Conservation (phyloP, 2,888 invertebrate genomes). For the Abrostola triplasia region DNA sequence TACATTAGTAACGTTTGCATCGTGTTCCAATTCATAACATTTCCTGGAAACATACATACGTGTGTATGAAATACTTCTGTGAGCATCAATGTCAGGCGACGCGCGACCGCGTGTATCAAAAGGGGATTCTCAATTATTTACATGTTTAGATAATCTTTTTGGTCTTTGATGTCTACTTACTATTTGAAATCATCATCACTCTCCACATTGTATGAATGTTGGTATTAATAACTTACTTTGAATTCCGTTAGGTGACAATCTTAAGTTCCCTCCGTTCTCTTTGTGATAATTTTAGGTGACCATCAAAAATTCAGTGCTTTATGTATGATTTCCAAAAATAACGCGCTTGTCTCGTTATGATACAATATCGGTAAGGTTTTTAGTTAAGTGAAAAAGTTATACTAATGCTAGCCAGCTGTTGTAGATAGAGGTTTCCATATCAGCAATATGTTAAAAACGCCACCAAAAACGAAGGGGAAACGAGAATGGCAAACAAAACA, state of each 20-base stretch:
- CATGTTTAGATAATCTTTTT: too few species aligned
- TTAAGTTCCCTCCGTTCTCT: not conserved
- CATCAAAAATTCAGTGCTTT: too few species aligned
- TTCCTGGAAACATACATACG: not conserved
- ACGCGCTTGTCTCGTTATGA: too few species aligned
- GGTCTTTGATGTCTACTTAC: too few species aligned
- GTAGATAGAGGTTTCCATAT: constrained; percentile 27
- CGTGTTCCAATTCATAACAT: not conserved
- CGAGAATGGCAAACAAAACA: constrained; percentile 19
- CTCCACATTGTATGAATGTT: too few species aligned
- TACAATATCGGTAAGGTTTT: too few species aligned
- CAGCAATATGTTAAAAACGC: constrained; percentile 45
- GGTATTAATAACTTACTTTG: too few species aligned
- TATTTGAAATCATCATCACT: too few species aligned
- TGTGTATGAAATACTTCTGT: constrained; percentile 5
- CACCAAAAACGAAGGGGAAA: constrained; percentile 25
- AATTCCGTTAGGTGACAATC: too few species aligned
- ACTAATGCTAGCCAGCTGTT: not conserved
- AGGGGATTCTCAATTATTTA: too few species aligned
- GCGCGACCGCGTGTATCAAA: not conserved
- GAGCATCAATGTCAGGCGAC: not conserved
- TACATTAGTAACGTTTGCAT: not conserved
- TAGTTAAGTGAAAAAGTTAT: too few species aligned
- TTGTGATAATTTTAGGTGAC: not conserved
- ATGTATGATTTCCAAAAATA: too few species aligned